Conservation (phyloP, 2,888 invertebrate species). For the Cryptocheilus praepositus region DNA sequence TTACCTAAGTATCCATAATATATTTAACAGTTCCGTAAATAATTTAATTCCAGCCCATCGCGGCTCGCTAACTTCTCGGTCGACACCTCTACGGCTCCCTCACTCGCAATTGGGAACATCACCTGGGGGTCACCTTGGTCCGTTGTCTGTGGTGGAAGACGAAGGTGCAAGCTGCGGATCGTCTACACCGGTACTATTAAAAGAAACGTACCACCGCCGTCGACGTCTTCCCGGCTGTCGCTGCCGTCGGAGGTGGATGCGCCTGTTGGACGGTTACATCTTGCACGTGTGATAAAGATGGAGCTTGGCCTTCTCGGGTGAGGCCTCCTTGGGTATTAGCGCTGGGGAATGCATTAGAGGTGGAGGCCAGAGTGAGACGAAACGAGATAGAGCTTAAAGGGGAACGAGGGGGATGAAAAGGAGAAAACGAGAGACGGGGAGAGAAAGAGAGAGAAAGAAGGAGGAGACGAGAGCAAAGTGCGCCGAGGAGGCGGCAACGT, state of each 20-base stretch:
- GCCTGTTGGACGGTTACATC: slow-evolving; percentile 28
- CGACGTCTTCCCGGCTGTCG: slow-evolving; percentile 14
- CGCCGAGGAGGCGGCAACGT: slow-evolving; percentile 68
- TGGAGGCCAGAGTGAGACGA: slow-evolving; percentile 35
- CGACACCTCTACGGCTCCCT: no score
- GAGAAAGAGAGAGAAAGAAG: not conserved
- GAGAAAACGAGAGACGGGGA: slow-evolving; percentile 6
- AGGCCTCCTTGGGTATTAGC: slow-evolving; percentile 60
- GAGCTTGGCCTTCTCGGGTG: slow-evolving; percentile 49
- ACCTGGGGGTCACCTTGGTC: slow-evolving; percentile 37
- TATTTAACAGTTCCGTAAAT: no score
- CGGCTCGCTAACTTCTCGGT: no score
- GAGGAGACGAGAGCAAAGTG: not conserved
- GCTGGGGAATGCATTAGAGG: slow-evolving; percentile 68
- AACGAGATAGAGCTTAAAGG: slow-evolving; percentile 17
- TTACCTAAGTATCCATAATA: no score
- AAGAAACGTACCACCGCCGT: slow-evolving; percentile 33
- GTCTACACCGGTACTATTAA: slow-evolving; percentile 39
- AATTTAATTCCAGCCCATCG: no score
- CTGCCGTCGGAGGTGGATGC: slow-evolving; percentile 46
- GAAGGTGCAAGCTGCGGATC: not conserved
- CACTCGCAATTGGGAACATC: no score
- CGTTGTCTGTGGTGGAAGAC: slow-evolving; percentile 1
- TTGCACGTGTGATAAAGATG: slow-evolving; percentile 64
- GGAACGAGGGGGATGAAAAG: slow-evolving; percentile 33